phyloP scores from a whole-genome alignment of 2,113 vertebrate genomes.

The Solenodon paradoxus region DNA sequence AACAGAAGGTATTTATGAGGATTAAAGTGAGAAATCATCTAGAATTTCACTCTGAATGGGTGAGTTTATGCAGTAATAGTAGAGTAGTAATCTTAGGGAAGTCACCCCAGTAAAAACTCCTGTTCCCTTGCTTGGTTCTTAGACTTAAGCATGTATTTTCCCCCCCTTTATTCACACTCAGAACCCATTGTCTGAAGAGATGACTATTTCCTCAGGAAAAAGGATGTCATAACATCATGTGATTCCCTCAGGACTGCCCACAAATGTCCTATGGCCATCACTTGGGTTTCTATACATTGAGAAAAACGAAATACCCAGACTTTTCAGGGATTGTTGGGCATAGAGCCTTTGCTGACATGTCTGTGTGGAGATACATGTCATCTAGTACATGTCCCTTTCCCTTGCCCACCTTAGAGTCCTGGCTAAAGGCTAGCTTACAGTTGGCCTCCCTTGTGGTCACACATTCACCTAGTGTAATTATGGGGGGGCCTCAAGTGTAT shows the following conservation, averaged over 20 bases:
- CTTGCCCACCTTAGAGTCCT: not conserved
- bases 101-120: not conserved
- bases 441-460: fast-evolving
- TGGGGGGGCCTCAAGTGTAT: not conserved
- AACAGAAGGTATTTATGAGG: not conserved
- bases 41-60: not conserved
- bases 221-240: not conserved
- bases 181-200: not conserved
- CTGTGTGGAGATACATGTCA: not conserved
- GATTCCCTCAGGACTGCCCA: not conserved
- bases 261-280: not conserved
- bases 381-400: not conserved
- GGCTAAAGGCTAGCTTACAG: not conserved
- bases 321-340: not conserved
- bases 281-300: not conserved
- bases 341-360: not conserved
- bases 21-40: not conserved
- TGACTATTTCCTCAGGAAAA: not conserved
- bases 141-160: too few relatives aligned
- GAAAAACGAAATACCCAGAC: not conserved
- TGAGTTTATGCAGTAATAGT: not conserved
- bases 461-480: not conserved
- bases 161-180: not conserved
- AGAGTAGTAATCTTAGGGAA: not conserved
- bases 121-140: not conserved